These are phyloP conservation scores for Meiosimyza platycephala DNA, from an alignment of 2,888 invertebrate genomes.

Conservation along the genomic window DNA sequence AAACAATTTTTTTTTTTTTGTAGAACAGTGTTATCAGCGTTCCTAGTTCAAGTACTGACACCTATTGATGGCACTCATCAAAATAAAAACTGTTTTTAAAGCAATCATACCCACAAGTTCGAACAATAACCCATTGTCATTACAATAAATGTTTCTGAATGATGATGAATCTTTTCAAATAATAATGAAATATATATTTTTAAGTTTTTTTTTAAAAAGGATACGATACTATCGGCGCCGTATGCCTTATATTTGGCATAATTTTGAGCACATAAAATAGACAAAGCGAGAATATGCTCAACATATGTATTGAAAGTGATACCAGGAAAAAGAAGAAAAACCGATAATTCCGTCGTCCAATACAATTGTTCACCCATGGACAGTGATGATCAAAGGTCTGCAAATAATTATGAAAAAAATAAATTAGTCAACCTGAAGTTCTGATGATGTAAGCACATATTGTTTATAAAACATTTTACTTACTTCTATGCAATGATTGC, in stretches of 20 bases:
- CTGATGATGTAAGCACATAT: not conserved
- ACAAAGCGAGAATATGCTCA: constrained; percentile 95
- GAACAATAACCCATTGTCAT: too few species aligned
- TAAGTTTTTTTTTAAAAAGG: constrained; percentile 70
- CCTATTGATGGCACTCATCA: too few species aligned
- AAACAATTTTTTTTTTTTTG: too few species aligned
- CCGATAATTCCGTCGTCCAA: constrained; percentile 96
- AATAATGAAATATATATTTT: not conserved
- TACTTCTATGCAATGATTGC: constrained; percentile 98
- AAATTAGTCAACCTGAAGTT: not conserved
- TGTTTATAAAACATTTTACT: constrained; percentile 50
- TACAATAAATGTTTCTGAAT: not conserved
- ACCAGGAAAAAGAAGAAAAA: constrained; percentile 99
- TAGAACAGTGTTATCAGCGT: too few species aligned
- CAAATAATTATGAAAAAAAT: constrained; percentile 59
- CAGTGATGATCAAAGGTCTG: constrained; percentile 99
- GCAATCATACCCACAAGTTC: too few species aligned
- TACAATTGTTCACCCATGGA: constrained; percentile 97
- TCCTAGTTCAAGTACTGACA: too few species aligned
- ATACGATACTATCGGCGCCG: constrained; percentile 88
- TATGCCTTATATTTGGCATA: constrained; percentile 82
- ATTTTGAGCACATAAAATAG: constrained; percentile 91
- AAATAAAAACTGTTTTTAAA: too few species aligned
- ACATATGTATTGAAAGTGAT: constrained; percentile 96
- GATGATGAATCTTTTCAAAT: not conserved